phyloP scores from a whole-genome alignment of 2,797 vertebrate genomes.

The Phrynocephalus guinanensis region DNA sequence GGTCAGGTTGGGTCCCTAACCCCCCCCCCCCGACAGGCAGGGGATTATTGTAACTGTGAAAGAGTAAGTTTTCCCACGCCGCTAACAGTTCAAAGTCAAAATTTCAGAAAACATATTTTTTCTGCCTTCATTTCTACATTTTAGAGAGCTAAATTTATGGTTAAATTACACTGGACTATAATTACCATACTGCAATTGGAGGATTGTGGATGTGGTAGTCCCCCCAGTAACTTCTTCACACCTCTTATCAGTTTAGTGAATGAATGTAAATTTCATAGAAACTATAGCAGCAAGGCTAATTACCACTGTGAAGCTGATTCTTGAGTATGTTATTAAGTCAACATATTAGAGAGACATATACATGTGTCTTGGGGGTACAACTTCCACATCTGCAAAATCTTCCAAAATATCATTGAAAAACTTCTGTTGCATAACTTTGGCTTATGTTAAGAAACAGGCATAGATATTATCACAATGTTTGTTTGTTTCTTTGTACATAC shows the following conservation, averaged over 20 bases:
- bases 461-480: background rate
- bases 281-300: background rate
- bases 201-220: too few relatives aligned
- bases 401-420: too few relatives aligned
- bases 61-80: slow-evolving; percentile 35
- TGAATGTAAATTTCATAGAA: slow-evolving; percentile 1
- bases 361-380: too few relatives aligned
- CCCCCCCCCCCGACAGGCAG: too few relatives aligned
- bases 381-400: too few relatives aligned
- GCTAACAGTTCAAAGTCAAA: slow-evolving; percentile 36
- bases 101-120: background rate
- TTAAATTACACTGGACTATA: slow-evolving; percentile 15
- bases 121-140: too few relatives aligned
- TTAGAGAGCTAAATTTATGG: slow-evolving; percentile 13
- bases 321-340: too few relatives aligned
- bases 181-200: background rate
- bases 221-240: background rate
- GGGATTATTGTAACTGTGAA: slow-evolving; percentile 31
- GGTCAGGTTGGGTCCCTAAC: too few relatives aligned
- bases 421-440: too few relatives aligned
- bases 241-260: background rate
- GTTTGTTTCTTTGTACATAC: background rate
- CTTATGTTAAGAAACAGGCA: too few relatives aligned
- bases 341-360: too few relatives aligned
- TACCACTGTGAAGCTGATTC: too few relatives aligned